A percentile compares a stretch with the other conserved stretches of the same genome.
Conservation (phyloP, 1,140 invertebrate species). For the Drosophila kurseongensis region DNA sequence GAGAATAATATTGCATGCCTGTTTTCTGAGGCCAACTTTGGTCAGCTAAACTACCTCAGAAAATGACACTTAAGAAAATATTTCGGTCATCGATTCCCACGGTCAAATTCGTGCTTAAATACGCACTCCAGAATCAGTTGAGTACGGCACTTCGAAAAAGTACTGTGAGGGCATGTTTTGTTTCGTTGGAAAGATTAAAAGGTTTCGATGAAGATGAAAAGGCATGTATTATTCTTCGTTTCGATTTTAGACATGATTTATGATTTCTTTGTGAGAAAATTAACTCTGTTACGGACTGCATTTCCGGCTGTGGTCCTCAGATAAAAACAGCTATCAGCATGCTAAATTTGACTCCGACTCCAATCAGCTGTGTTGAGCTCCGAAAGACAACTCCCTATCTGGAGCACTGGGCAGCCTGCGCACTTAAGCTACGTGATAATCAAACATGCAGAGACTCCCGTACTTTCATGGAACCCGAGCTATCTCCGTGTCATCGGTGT, state of each 20-base stretch:
- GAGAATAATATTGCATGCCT: background rate
- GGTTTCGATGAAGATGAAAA: background rate
- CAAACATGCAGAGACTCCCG: background rate
- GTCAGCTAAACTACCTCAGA: no score
- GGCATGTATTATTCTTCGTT: background rate
- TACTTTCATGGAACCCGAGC: background rate
- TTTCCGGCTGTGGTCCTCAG: slow-evolving; percentile 9
- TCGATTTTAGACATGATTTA: slow-evolving; percentile 10
- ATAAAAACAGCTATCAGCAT: background rate
- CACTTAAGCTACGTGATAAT: slow-evolving; percentile 25
- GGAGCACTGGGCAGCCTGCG: background rate
- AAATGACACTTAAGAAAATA: no score
- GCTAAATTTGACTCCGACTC: background rate
- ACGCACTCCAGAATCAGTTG: background rate
- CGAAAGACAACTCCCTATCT: slow-evolving; percentile 7
- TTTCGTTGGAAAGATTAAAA: background rate
- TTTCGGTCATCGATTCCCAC: background rate
- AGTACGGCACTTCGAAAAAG: no score
- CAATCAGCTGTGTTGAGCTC: slow-evolving; percentile 1
- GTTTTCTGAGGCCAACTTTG: no score
- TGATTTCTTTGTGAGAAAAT: background rate
- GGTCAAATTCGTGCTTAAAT: background rate
- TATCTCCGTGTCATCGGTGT: slow-evolving; percentile 31
- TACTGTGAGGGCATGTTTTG: background rate
- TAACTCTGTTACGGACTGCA: background rate